Evolutionary conservation across 1,140 invertebrate genomes (phyloP).

Genomic region (Anastrepha obliqua): DNA sequence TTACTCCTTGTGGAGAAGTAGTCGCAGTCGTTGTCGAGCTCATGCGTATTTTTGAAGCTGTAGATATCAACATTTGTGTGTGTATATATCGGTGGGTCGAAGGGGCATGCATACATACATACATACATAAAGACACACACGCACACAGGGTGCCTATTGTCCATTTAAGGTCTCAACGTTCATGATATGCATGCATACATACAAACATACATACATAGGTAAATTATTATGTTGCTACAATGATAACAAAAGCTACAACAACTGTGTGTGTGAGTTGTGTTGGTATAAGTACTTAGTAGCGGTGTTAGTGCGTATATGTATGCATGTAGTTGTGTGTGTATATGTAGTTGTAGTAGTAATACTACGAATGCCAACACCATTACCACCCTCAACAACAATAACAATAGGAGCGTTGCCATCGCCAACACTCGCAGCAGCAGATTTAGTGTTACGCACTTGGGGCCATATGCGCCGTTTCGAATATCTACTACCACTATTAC

Average conservation of each 20-base stretch:
- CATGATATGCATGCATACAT: neutral
- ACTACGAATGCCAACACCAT: neutral
- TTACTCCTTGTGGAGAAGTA: neutral
- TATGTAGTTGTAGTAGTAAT: neutral
- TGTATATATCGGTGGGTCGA: neutral
- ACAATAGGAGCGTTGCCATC: neutral
- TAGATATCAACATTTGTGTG: neutral
- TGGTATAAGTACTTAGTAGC: neutral
- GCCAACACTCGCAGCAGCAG: neutral
- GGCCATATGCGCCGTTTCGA: slow-evolving; percentile 36
- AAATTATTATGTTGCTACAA: slow-evolving; percentile 12
- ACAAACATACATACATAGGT: neutral
- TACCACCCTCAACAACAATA: neutral
- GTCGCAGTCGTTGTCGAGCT: neutral
- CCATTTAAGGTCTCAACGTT: neutral
- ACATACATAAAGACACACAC: neutral
- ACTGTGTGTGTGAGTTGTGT: neutral
- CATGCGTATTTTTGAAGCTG: neutral
- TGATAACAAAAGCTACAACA: neutral
- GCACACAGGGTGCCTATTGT: neutral
- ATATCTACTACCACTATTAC: slow-evolving; percentile 1
- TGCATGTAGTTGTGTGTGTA: neutral
- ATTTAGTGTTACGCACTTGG: slow-evolving; percentile 6
- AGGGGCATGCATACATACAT: neutral
- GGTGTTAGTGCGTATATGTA: neutral